Conservation (phyloP, 2,113 vertebrate species). For the Heloderma charlesbogerti region DNA sequence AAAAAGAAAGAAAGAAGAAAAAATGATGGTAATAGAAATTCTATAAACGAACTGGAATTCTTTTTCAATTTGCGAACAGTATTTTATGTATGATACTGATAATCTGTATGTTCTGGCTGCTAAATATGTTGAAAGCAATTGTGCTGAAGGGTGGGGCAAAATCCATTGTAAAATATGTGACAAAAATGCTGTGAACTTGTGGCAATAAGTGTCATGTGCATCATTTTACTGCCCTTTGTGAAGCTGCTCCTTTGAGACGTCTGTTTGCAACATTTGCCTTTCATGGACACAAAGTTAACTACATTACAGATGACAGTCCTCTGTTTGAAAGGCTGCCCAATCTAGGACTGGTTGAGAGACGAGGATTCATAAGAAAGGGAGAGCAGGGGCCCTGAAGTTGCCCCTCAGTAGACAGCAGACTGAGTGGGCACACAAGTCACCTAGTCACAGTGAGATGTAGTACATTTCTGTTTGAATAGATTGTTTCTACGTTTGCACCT, state of each 20-base stretch:
- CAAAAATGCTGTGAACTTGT: conserved; percentile 57
- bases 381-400: not conserved
- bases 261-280: conserved; percentile 57
- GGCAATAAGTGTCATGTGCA: conserved; percentile 50
- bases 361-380: no score
- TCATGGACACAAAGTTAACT: conserved; percentile 52
- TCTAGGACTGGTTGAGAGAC: not conserved
- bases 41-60: not conserved
- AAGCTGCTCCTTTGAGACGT: conserved; percentile 48
- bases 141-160: not conserved
- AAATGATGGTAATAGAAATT: not conserved
- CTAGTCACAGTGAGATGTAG: no score
- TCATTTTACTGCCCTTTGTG: conserved; percentile 58
- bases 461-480: not conserved
- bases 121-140: conserved; percentile 37
- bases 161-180: conserved; percentile 46
- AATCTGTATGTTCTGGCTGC: conserved; percentile 19
- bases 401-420: not conserved
- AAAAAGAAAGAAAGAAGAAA: no score
- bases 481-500: not conserved
- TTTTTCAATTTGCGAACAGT: conserved; percentile 18
- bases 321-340: not conserved
- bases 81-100: conserved; percentile 26
- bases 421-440: not conserved
- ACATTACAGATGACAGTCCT: not conserved